Base-by-base conservation (phyloP, 2,888 invertebrate species). In the Rosalia funebris region DNA sequence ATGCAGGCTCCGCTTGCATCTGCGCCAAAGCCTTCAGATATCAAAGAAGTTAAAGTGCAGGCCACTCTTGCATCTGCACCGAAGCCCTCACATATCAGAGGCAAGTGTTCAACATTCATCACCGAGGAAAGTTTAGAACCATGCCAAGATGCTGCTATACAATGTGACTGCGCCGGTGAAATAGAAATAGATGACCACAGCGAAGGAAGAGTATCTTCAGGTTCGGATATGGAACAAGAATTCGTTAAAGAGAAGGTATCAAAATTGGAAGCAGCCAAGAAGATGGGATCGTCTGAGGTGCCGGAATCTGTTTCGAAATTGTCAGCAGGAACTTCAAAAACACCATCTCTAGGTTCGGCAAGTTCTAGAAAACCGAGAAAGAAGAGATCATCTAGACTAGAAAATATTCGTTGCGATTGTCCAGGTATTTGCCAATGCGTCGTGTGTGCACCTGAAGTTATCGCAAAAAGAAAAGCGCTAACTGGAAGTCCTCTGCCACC, bases 241-340 rank as follows among this genome's bases (percentile, higher is more conserved):
- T 5, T 0, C 25, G 25, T 25, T 7, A 25, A 25, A 7, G 47
- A n/a, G n/a, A n/a, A n/a, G n/a, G n/a, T n/a, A n/a, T n/a, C n/a
- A 44, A 59, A 50, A 34, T n/a, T 57, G 17, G 58, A 52, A 4
- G 39, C 57, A 5, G 52, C 57, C 5, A 20, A 34, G 44, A 47
- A 37, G 2, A 47, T 9, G 4, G 25, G 3, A 9, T 60, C 66
- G 1, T 65, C 59, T 1, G 72, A 72, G 58, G 72, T 71, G 2
- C 71, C 71, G 2, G 58, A 64, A 4, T 68, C 66, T 16, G 69
- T 68, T 5, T 71, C 66, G 1, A 52, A 71, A 39, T 42, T 71
- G 11, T 69, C 69, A 4, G 63, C 62, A 17, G 67, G 56, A 44
- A 58, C 25, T 7, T 46, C 19, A 0, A 46, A 37, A 1, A 31